Evolutionary conservation across 2,113 vertebrate species (phyloP).

Genomic region (Chinchilla lanigera): DNA sequence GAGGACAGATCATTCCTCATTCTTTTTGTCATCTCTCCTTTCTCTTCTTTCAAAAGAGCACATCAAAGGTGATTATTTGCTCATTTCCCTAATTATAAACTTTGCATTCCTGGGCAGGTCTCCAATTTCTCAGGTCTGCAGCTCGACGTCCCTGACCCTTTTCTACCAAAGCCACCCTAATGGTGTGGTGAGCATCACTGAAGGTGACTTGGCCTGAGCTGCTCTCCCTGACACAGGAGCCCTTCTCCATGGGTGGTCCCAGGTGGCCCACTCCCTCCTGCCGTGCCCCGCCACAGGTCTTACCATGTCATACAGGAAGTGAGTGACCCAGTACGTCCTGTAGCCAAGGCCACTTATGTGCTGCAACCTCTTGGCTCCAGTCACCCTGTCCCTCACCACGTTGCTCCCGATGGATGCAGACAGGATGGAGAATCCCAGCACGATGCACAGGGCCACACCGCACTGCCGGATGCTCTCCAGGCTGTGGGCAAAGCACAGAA

Average conservation of each 20-base stretch:
- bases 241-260: rapidly evolving
- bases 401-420: conserved; percentile 81
- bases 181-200: rapidly evolving
- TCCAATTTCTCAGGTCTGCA: neutral
- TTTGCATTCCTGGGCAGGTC: neutral
- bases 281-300: neutral
- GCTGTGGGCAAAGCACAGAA: conserved; percentile 69
- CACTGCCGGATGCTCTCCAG: conserved; percentile 88
- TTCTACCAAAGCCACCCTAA: neutral
- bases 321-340: conserved; percentile 85
- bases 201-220: neutral
- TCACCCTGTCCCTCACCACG: conserved; percentile 83
- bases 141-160: neutral
- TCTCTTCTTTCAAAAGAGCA: neutral
- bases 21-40: neutral
- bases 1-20: neutral
- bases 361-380: conserved; percentile 84
- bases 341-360: conserved; percentile 85
- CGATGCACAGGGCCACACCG: conserved; percentile 86
- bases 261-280: rapidly evolving
- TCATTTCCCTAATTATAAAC: neutral
- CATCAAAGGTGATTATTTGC: neutral
- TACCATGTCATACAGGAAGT: conserved; percentile 88
- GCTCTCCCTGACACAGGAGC: neutral
- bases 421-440: conserved; percentile 87